Evolutionary conservation across 2,797 vertebrate genomes (phyloP).

Genomic region (Pipistrellus nathusii): DNA sequence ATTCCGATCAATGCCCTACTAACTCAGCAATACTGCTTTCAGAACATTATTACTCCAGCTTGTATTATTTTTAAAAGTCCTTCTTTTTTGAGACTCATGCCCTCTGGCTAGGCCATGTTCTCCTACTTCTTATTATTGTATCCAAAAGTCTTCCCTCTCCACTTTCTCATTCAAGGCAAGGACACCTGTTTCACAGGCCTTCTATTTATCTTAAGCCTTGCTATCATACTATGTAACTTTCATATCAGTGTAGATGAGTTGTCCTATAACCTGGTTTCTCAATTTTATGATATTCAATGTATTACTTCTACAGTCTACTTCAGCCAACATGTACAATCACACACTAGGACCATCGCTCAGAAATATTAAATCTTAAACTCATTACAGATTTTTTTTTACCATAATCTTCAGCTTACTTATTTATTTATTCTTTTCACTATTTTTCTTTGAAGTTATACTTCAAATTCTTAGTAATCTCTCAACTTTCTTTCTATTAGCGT

Average conservation of each 20-base stretch:
- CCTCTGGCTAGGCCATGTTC: background rate
- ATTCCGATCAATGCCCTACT: background rate
- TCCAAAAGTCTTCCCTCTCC: background rate
- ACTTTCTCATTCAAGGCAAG: background rate
- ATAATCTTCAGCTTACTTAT: background rate
- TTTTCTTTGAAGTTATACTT: slow-evolving; percentile 1
- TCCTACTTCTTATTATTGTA: background rate
- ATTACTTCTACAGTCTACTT: background rate
- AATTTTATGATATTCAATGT: background rate
- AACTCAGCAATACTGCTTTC: background rate
- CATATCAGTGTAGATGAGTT: background rate
- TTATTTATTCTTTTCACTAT: background rate
- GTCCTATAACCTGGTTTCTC: background rate
- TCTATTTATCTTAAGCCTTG: background rate
- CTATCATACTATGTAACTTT: background rate
- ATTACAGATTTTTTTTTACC: background rate
- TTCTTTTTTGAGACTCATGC: background rate
- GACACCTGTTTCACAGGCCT: background rate
- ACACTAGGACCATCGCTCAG: background rate
- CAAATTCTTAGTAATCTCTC: background rate
- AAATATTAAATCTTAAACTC: background rate
- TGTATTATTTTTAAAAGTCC: background rate
- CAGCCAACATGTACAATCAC: background rate
- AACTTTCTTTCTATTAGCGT: background rate
- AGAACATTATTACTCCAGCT: background rate